Evolutionary conservation across 2,888 invertebrate genomes (phyloP), one percentile per base, ranked within the genome.

Genomic region (Cheilosia impressa): DNA sequence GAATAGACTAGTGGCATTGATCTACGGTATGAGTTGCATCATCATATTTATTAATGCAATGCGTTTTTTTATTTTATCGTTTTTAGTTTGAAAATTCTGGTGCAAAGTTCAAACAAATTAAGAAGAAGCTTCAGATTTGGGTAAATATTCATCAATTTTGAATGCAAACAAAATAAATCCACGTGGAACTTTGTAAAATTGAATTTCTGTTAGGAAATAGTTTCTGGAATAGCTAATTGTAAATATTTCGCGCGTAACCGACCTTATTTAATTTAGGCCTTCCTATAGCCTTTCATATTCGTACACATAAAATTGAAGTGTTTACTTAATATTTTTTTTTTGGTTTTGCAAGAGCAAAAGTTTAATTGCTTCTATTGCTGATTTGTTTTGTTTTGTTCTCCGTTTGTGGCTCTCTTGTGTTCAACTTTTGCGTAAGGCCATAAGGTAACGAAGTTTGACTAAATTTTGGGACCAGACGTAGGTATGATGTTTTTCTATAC

Each of bases 21-120:
- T 17, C 52, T 66, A 52, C n/a, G 50, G 19, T 10, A 50, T 4
- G 2, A 52, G 57, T 71, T 78, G 69, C 69, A 77, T 77, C 68
- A 77, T 77, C 55, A 69, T 45, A 2, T 47, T 47, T 17, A 17
- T 31, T 9, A 2, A 7, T 47, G 17, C 2, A n/a, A 17, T 53
- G 31, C 52, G 52, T n/a, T 65, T 22, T 38, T 13, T 3, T 15
- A 13, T 7, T 38, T 3, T 34, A 17, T 6, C 2, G 17, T 17
- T 2, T 47, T n/a, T 38, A 38, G 13, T 38, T 47, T 38, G 4
- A 10, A 38, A 38, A 38, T 3, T 10, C 17, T 17, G 9, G 2
- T 47, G 45, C 9, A n/a, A 15, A 15, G 45, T 7, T n/a, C 6
- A 15, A n/a, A n/a, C 13, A n/a, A 45, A 17, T 4, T n/a, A 15